phyloP scores from a whole-genome alignment of 2,113 vertebrate genomes.

The Empidonax traillii region DNA sequence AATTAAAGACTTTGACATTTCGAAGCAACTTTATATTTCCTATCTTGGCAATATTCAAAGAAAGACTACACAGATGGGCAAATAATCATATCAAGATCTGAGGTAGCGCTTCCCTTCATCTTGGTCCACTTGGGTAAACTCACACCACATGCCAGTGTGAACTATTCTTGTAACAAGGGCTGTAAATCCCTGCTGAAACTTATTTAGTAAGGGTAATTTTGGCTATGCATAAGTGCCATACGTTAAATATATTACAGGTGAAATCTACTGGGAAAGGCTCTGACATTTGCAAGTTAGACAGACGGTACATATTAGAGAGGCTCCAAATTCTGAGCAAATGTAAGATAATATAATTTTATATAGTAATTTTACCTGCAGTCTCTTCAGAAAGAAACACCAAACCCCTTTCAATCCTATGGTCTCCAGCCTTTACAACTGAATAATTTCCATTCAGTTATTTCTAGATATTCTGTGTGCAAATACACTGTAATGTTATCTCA shows the following conservation, averaged over 20 bases:
- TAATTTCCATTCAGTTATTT: neutral
- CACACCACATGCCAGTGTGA: neutral
- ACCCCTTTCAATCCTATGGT: neutral
- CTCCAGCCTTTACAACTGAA: neutral
- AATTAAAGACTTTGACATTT: neutral
- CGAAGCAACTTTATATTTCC: neutral
- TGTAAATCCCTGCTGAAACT: slow-evolving; percentile 47
- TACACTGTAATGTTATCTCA: neutral
- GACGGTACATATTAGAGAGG: neutral
- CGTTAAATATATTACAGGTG: neutral
- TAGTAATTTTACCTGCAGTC: neutral
- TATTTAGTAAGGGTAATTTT: neutral
- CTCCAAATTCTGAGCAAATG: neutral
- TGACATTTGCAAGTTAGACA: neutral
- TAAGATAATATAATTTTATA: neutral
- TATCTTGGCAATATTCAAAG: neutral
- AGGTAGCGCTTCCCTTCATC: neutral
- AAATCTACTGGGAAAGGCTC: neutral
- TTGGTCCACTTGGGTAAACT: slow-evolving; percentile 18
- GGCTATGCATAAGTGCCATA: neutral
- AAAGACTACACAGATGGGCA: slow-evolving; percentile 24
- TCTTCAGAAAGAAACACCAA: neutral
- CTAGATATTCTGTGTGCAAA: neutral
- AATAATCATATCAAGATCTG: slow-evolving; percentile 30
- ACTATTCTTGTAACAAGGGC: slow-evolving; percentile 14